These are phyloP conservation scores for Ophion ellenae DNA, from an alignment of 2,888 invertebrate species.

Conservation along the genomic window DNA sequence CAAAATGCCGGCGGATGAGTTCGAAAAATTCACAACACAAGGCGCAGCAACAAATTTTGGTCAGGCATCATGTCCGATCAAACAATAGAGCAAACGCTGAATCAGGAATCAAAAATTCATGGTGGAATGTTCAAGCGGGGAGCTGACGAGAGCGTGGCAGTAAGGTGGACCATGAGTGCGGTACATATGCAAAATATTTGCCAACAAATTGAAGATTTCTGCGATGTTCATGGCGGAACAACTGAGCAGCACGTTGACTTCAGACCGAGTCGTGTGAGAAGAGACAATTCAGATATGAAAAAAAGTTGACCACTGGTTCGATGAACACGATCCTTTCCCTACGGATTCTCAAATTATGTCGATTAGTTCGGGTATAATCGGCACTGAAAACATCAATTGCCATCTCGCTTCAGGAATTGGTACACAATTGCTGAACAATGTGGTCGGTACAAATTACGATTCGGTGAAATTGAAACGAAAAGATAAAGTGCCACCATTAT, in stretches of 20 bases:
- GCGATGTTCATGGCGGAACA: conserved; percentile 31
- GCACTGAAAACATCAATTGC: conserved; percentile 40
- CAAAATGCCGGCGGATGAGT: conserved; percentile 62
- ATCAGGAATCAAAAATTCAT: conserved; percentile 11
- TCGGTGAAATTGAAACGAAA: conserved; percentile 61
- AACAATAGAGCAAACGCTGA: conserved; percentile 32
- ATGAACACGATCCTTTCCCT: conserved; percentile 60
- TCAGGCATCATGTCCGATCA: neutral
- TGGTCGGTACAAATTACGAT: conserved; percentile 50
- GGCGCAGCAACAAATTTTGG: conserved; percentile 27
- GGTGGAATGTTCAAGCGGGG: conserved; percentile 35
- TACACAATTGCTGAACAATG: conserved; percentile 13
- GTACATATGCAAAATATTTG: conserved; percentile 48
- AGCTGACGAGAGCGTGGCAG: conserved; percentile 17
- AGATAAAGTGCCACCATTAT: conserved; percentile 47
- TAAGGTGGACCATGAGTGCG: conserved; percentile 31
- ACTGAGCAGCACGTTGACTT: conserved; percentile 57
- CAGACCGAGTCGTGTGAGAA: conserved; percentile 44
- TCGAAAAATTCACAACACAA: conserved; percentile 2
- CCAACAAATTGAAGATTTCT: conserved; percentile 50
- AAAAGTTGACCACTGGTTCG: conserved; percentile 54
- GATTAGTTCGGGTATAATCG: conserved; percentile 44
- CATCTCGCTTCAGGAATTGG: conserved; percentile 48
- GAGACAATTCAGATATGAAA: conserved; percentile 56
- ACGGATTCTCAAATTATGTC: conserved; percentile 43